A percentile compares a stretch with the other conserved stretches of the same genome.
Evolutionary conservation across 2,797 vertebrate genomes (phyloP).

Genomic region (Esox masquinongy): DNA sequence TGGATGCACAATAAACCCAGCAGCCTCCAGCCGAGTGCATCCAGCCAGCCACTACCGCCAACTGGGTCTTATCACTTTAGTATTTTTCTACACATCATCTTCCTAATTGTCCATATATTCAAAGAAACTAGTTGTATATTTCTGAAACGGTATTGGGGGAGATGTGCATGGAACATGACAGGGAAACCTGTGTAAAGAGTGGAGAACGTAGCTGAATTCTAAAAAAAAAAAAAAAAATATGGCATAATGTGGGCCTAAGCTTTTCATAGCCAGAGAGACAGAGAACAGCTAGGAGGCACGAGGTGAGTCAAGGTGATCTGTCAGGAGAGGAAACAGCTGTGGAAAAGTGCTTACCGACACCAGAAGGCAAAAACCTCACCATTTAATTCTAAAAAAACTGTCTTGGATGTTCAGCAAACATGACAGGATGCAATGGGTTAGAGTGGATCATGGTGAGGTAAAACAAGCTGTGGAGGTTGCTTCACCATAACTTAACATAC

Average conservation of each 20-base stretch:
- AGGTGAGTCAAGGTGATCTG: not conserved
- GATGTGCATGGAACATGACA: not conserved
- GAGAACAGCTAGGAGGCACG: not conserved
- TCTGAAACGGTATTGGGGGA: not conserved
- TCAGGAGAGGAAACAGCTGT: constrained; percentile 8
- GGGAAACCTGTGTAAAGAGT: not conserved
- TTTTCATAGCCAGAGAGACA: not conserved
- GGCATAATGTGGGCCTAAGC: not conserved
- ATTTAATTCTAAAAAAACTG: constrained; percentile 23
- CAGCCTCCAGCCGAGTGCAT: not conserved
- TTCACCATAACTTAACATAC: not conserved
- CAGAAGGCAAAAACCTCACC: constrained; percentile 20
- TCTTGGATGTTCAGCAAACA: constrained; percentile 7
- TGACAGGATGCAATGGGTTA: constrained; percentile 3
- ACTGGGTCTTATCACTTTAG: not conserved
- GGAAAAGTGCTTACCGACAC: constrained; percentile 13
- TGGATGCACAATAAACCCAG: not conserved
- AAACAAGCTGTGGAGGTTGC: not conserved
- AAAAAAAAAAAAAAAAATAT: constrained; percentile 13
- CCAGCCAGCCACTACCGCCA: not conserved
- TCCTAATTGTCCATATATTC: not conserved
- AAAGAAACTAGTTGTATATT: too few relatives aligned
- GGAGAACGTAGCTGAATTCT: not conserved
- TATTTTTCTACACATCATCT: not conserved
- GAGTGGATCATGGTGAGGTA: not conserved